Evolutionary conservation across 2,797 vertebrate genomes (phyloP).

Genomic region (Petrocephalus sullivani): DNA sequence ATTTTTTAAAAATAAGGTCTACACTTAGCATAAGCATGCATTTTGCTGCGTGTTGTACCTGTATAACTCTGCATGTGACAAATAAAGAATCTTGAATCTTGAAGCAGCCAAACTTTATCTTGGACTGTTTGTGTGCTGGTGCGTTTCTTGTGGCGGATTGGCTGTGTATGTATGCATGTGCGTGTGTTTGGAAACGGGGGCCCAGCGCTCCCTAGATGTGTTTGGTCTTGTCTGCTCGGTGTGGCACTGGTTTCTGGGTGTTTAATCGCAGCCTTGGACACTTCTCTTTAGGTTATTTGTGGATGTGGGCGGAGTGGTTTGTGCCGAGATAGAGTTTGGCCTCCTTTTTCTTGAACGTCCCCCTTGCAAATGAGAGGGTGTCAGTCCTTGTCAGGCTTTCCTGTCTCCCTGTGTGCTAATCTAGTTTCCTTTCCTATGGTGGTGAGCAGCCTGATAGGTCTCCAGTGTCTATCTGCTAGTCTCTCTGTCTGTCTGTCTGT

Average conservation of each 20-base stretch:
- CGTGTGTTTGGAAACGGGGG: conserved; percentile 16
- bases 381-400: conserved; percentile 28
- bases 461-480: too few relatives aligned
- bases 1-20: background rate
- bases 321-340: background rate
- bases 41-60: too few relatives aligned
- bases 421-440: conserved; percentile 35
- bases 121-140: background rate
- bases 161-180: background rate
- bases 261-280: conserved; percentile 18
- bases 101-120: background rate
- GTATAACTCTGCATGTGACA: too few relatives aligned
- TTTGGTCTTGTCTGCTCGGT: conserved; percentile 30
- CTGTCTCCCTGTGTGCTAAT: conserved; percentile 30
- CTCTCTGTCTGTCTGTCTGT: background rate
- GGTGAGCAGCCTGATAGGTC: background rate
- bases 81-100: too few relatives aligned
- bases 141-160: background rate
- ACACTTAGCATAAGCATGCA: background rate
- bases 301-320: background rate
- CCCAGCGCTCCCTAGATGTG: conserved; percentile 30
- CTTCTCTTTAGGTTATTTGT: background rate
- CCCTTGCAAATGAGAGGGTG: background rate
- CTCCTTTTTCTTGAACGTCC: conserved; percentile 4
- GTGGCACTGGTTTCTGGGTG: conserved; percentile 1